Evolutionary conservation across 2,888 invertebrate species (phyloP).

Genomic region (Exephanes ischioxanthus): DNA sequence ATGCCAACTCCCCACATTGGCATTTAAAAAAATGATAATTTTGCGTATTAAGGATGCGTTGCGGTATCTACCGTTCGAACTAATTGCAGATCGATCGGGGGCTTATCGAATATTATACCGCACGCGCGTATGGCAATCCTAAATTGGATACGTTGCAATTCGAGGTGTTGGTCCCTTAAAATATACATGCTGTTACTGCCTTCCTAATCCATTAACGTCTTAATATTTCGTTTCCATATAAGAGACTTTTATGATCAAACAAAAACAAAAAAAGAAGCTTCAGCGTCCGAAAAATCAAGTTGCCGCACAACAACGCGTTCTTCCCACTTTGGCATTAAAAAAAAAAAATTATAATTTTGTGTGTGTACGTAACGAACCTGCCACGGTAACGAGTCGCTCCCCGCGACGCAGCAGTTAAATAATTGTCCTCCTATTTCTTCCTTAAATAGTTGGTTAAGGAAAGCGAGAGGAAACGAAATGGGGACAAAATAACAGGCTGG

Average conservation of each 20-base stretch:
- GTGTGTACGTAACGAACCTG: not conserved
- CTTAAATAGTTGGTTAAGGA: conserved; percentile 50
- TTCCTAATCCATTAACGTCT: not conserved
- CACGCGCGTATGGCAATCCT: conserved; percentile 61
- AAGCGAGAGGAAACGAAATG: conserved; percentile 23
- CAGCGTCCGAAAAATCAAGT: not conserved
- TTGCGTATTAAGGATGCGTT: conserved; percentile 29
- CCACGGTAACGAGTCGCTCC: not conserved
- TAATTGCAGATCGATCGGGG: conserved; percentile 81
- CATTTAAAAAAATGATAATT: too few species aligned
- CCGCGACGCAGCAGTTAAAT: conserved; percentile 11
- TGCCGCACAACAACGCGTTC: not conserved
- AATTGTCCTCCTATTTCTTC: conserved; percentile 64
- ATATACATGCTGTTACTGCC: not conserved
- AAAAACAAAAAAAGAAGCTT: too few species aligned
- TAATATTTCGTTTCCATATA: not conserved
- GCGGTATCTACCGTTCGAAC: conserved; percentile 70
- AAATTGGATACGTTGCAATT: conserved; percentile 65
- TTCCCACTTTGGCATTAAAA: not conserved
- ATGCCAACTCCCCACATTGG: too few species aligned
- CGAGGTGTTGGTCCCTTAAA: not conserved
- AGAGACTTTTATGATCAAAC: not conserved
- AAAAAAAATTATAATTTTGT: not conserved
- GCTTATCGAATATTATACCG: conserved; percentile 76
- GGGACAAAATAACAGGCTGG: conserved; percentile 16